phyloP scores from a whole-genome alignment of 2,888 invertebrate species.

The Apamea sordens region DNA sequence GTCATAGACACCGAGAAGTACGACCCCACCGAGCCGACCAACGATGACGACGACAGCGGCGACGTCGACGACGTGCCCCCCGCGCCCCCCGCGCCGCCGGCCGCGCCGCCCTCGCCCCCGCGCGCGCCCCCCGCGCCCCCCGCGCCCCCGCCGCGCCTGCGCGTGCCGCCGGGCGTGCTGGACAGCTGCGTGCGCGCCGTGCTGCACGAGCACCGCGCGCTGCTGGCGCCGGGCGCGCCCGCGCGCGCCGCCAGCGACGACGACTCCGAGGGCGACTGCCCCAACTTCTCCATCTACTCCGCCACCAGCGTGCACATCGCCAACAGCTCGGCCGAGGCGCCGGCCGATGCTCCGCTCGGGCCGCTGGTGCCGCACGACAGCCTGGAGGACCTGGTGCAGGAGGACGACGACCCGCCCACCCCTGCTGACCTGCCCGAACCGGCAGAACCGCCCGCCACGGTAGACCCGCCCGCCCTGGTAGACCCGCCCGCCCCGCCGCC shows the following conservation, averaged over 20 bases:
- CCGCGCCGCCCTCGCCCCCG: constrained; percentile 23
- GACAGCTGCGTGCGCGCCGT: constrained; percentile 83
- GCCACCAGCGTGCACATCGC: constrained; percentile 94
- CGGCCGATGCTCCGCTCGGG: constrained; percentile 56
- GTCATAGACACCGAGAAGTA: constrained; percentile 91
- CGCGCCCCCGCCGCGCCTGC: constrained; percentile 1
- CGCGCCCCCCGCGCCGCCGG: constrained; percentile 54
- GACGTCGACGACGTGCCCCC: constrained; percentile 66
- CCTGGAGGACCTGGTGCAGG: constrained; percentile 65
- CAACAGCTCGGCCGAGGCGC: constrained; percentile 78
- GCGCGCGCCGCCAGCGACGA: constrained; percentile 81
- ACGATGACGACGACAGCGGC: constrained; percentile 82
- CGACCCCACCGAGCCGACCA: constrained; percentile 90
- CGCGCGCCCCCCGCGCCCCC: constrained; percentile 23
- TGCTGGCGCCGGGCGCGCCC: constrained; percentile 63
- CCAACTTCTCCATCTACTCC: constrained; percentile 96
- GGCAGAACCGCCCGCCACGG: background rate
- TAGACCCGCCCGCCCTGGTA: too few species aligned
- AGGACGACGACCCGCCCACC: constrained; percentile 53
- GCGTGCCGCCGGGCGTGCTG: constrained; percentile 77
- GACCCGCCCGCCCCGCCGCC: constrained; percentile 18
- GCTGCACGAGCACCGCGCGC: constrained; percentile 80
- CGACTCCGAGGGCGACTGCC: constrained; percentile 93
- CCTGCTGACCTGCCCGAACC: constrained; percentile 15
- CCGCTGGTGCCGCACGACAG: constrained; percentile 37